A percentile compares a stretch with the other conserved stretches of the same genome.
These are phyloP conservation scores for Patella depressa DNA, from an alignment of 2,888 invertebrate species.

Conservation along the genomic window DNA sequence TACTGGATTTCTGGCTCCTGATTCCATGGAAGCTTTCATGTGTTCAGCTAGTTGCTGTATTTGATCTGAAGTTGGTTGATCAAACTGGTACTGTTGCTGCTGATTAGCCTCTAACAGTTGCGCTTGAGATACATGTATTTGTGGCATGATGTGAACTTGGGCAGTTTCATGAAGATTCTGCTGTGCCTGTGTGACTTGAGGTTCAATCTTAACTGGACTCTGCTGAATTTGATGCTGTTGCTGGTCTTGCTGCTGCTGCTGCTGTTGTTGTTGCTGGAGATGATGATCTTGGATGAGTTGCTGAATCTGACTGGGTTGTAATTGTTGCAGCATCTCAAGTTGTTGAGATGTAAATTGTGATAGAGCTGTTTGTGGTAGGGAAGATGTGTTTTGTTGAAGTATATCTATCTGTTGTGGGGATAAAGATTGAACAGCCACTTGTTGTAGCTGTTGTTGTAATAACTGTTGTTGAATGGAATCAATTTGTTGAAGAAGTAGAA, in stretches of 20 bases:
- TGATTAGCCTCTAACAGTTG: no score
- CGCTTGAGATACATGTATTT: no score
- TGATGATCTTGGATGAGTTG: conserved; percentile 48
- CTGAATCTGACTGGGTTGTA: conserved; percentile 46
- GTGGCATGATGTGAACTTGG: no score
- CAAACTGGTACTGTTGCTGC: no score
- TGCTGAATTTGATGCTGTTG: conserved; percentile 29
- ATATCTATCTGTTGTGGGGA: not conserved
- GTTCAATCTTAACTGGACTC: conserved; percentile 14
- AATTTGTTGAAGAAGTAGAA: conserved; percentile 51
- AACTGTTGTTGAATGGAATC: conserved; percentile 40
- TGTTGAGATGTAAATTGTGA: conserved; percentile 53
- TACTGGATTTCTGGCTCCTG: no score
- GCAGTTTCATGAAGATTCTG: no score
- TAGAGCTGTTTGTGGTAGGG: not conserved
- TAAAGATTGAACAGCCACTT: conserved; percentile 34
- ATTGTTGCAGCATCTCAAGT: conserved; percentile 37
- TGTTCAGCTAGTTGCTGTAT: no score
- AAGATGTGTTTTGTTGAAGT: not conserved
- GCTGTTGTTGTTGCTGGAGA: conserved; percentile 31
- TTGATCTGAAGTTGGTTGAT: no score
- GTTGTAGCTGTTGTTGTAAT: conserved; percentile 42
- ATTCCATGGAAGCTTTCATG: no score
- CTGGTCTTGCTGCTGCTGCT: conserved; percentile 17
- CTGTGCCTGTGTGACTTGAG: conserved; percentile 8